phyloP scores from a whole-genome alignment of 2,888 invertebrate species.

The Pristionchus japonicus region DNA sequence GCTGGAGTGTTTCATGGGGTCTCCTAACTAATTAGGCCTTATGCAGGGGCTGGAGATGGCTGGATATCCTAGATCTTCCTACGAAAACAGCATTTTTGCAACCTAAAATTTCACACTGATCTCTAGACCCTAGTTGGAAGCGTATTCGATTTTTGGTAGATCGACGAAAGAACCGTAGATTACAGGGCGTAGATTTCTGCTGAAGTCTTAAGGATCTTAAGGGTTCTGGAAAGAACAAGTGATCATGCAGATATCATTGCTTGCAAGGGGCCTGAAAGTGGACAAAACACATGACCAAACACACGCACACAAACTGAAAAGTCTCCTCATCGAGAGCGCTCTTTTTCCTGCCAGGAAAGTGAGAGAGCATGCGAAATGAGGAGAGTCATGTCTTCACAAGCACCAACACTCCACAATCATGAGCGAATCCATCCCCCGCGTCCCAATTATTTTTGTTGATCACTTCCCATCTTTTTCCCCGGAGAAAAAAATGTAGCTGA shows the following conservation, averaged over 20 bases:
- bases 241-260: neutral
- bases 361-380: too few species aligned
- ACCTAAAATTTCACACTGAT: neutral
- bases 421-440: neutral
- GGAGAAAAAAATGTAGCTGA: neutral
- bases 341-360: too few species aligned
- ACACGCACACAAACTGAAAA: too few species aligned
- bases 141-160: too few species aligned
- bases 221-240: neutral
- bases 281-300: neutral
- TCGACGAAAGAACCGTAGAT: too few species aligned
- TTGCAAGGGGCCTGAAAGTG: neutral
- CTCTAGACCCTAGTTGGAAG: too few species aligned
- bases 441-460: neutral
- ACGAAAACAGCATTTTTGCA: neutral
- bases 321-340: too few species aligned
- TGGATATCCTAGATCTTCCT: neutral
- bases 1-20: neutral
- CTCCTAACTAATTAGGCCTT: neutral
- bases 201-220: too few species aligned
- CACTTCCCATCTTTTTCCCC: neutral
- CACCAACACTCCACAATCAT: neutral
- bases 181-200: too few species aligned
- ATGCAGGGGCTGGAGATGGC: neutral
- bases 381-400: too few species aligned